Percentiles rank a stretch among this genome's conserved stretches.
phyloP scores from a whole-genome alignment of 2,797 vertebrate genomes.

The Channa striata region DNA sequence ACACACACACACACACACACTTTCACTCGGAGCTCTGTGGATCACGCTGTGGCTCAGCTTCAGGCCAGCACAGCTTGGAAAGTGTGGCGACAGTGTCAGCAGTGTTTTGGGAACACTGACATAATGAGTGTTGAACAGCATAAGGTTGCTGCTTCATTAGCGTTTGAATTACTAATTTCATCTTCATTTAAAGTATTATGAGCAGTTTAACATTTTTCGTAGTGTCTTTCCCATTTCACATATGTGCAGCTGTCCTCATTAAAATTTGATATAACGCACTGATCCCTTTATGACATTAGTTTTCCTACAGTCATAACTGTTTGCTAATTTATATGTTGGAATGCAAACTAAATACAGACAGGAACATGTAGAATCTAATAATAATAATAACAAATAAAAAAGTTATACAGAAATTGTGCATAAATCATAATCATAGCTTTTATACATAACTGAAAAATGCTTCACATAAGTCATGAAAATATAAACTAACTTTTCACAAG shows the following conservation, averaged over 20 bases:
- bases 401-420: too few relatives aligned
- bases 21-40: slow-evolving; percentile 25
- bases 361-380: not conserved
- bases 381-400: not conserved
- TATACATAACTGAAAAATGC: too few relatives aligned
- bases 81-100: slow-evolving; percentile 54
- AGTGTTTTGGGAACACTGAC: slow-evolving; percentile 22
- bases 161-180: slow-evolving; percentile 1
- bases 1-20: slow-evolving; percentile 33
- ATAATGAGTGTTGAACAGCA: slow-evolving; percentile 5
- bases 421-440: too few relatives aligned
- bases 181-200: slow-evolving; percentile 6
- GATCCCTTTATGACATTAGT: slow-evolving; percentile 8
- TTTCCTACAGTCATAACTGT: slow-evolving; percentile 24
- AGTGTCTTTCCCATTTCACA: not conserved
- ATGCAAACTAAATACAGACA: not conserved
- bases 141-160: not conserved
- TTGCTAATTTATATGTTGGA: not conserved
- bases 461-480: too few relatives aligned
- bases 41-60: slow-evolving; percentile 48
- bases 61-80: slow-evolving; percentile 54
- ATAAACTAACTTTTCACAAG: too few relatives aligned
- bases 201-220: not conserved
- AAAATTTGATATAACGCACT: slow-evolving; percentile 22
- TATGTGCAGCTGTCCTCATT: slow-evolving; percentile 14